phyloP scores from a whole-genome alignment of 2,888 invertebrate genomes.

The Eledona agricola region DNA sequence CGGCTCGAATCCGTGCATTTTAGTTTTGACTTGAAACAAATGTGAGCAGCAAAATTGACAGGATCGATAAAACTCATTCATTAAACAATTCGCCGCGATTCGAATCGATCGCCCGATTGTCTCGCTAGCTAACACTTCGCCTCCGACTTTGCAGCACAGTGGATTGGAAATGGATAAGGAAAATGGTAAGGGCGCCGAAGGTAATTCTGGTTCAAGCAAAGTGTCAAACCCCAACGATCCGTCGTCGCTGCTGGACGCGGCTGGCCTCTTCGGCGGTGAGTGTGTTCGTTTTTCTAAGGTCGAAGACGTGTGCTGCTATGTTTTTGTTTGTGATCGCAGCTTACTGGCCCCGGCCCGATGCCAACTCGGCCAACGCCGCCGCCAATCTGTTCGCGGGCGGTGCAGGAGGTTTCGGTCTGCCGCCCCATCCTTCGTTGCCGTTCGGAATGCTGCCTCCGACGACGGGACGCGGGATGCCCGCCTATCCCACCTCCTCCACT shows the following conservation, averaged over 20 bases:
- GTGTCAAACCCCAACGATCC: slow-evolving; percentile 64
- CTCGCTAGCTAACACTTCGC: background rate
- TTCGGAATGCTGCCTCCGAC: slow-evolving; percentile 60
- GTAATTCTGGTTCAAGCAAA: slow-evolving; percentile 67
- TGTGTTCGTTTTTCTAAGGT: slow-evolving; percentile 22
- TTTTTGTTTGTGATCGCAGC: slow-evolving; percentile 64
- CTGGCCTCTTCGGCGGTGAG: slow-evolving; percentile 64
- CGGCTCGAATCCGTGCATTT: slow-evolving; percentile 2
- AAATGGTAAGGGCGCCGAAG: slow-evolving; percentile 73
- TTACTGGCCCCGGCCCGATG: slow-evolving; percentile 80
- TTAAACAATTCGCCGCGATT: slow-evolving; percentile 1
- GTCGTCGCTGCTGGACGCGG: slow-evolving; percentile 81
- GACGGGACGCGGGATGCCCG: slow-evolving; percentile 52
- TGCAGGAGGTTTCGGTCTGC: slow-evolving; percentile 60
- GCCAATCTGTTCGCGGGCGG: slow-evolving; percentile 63
- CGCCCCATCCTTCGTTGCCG: slow-evolving; percentile 58
- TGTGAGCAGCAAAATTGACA: slow-evolving; percentile 28
- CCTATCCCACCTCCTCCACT: slow-evolving; percentile 56
- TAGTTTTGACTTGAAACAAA: slow-evolving; percentile 21
- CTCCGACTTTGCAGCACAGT: slow-evolving; percentile 44
- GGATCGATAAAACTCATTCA: slow-evolving; percentile 9
- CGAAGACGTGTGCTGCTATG: slow-evolving; percentile 7
- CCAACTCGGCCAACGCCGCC: slow-evolving; percentile 63
- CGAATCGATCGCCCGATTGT: slow-evolving; percentile 2
- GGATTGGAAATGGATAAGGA: slow-evolving; percentile 79